phyloP scores from a whole-genome alignment of 1,140 invertebrate genomes.

The Eumaeus atala region DNA sequence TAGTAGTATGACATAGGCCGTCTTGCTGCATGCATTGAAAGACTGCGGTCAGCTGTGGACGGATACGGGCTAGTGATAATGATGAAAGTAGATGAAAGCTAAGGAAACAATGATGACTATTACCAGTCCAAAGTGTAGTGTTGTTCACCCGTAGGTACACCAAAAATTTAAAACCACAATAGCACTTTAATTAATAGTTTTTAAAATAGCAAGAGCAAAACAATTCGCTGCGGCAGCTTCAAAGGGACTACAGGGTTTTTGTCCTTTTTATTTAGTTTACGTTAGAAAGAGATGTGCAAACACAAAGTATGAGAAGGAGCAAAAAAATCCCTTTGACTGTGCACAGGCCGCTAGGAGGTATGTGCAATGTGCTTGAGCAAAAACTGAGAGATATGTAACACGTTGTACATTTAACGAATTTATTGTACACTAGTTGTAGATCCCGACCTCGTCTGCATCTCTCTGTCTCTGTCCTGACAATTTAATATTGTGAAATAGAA shows the following conservation, averaged over 20 bases:
- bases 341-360: conserved; percentile 1
- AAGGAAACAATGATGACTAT: too few species aligned
- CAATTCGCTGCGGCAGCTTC: conserved; percentile 4
- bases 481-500: too few species aligned
- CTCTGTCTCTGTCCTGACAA: too few species aligned
- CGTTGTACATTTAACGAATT: conserved; percentile 6
- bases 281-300: conserved; percentile 6
- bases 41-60: too few species aligned
- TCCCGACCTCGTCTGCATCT: too few species aligned
- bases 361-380: conserved; percentile 5
- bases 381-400: conserved; percentile 8
- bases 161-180: too few species aligned
- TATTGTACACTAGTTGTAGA: not conserved
- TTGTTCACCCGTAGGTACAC: too few species aligned
- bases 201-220: conserved; percentile 1
- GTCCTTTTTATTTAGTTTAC: not conserved
- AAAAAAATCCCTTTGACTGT: conserved; percentile 7
- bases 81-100: too few species aligned
- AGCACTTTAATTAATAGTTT: conserved; percentile 3
- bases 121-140: too few species aligned
- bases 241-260: not conserved
- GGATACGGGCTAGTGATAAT: too few species aligned
- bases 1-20: too few species aligned
- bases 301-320: not conserved
- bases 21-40: too few species aligned